Percentiles rank a stretch among this genome's conserved stretches.
Evolutionary conservation across 2,888 invertebrate genomes (phyloP).

Genomic region (Lithophane ornitopus): DNA sequence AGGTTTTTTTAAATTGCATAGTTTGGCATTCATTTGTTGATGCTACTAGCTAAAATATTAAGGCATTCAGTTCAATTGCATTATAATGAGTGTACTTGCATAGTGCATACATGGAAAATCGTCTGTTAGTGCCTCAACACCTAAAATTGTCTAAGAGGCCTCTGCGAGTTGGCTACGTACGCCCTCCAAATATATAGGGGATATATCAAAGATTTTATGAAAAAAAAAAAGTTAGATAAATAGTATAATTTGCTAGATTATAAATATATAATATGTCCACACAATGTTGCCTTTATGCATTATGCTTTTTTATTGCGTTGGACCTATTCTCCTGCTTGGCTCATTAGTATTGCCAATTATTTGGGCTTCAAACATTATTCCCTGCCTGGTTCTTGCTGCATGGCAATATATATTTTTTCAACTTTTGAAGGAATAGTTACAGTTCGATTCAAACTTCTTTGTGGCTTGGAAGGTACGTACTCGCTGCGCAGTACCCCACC

Average conservation of each 20-base stretch:
- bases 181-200: too few relatives aligned
- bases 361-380: constrained; percentile 11
- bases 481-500: too few relatives aligned
- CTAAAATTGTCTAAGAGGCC: too few relatives aligned
- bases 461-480: too few relatives aligned
- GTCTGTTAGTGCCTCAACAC: too few relatives aligned
- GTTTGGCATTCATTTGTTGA: not conserved
- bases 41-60: not conserved
- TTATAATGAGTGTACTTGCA: not conserved
- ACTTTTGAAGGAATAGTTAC: not conserved
- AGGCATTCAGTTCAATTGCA: not conserved
- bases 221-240: too few relatives aligned
- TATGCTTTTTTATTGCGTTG: constrained; percentile 67
- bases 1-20: not conserved
- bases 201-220: too few relatives aligned
- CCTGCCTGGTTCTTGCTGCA: constrained; percentile 26
- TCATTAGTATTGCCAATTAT: constrained; percentile 19
- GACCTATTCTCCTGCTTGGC: constrained; percentile 62
- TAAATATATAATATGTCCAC: constrained; percentile 35
- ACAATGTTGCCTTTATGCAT: constrained; percentile 62
- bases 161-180: too few relatives aligned
- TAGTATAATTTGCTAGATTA: constrained; percentile 8
- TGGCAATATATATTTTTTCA: constrained; percentile 12
- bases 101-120: too few relatives aligned
- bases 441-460: too few relatives aligned